Percentiles rank a stretch among this genome's conserved stretches.
These are phyloP conservation scores for Drosophila neocordata DNA, from an alignment of 1,140 invertebrate species.

Conservation along the genomic window DNA sequence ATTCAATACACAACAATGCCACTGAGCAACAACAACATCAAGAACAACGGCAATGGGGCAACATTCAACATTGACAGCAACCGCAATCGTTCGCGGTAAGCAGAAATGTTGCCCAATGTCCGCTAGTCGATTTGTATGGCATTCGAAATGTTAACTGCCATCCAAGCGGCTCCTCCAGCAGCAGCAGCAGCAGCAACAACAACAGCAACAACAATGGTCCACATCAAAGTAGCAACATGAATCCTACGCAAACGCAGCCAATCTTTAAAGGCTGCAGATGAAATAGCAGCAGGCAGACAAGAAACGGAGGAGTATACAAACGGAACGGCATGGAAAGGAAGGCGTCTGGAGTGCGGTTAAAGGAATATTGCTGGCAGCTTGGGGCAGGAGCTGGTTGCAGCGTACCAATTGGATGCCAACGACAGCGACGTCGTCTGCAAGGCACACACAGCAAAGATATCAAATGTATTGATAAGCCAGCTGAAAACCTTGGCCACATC, in stretches of 20 bases:
- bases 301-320: background rate
- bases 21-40: conserved; percentile 38
- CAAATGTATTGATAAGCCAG: conserved; percentile 73
- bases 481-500: conserved; percentile 52
- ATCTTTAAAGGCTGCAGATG: conserved; percentile 57
- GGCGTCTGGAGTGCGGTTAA: conserved; percentile 4
- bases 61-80: conserved; percentile 31
- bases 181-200: conserved; percentile 49
- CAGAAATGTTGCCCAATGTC: conserved; percentile 59
- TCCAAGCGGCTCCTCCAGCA: conserved; percentile 54
- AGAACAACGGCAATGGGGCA: conserved; percentile 22
- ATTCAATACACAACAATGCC: conserved; percentile 70
- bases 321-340: background rate
- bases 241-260: conserved; percentile 75
- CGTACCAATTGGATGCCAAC: conserved; percentile 75
- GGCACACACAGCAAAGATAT: conserved; percentile 60
- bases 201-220: conserved; percentile 54
- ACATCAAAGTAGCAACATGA: conserved; percentile 72
- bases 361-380: conserved; percentile 1
- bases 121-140: conserved; percentile 74
- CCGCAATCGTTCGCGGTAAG: conserved; percentile 21
- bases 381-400: conserved; percentile 32
- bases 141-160: conserved; percentile 74
- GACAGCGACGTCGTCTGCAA: conserved; percentile 52
- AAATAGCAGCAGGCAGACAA: conserved; percentile 28